Percentiles rank a stretch among this genome's conserved stretches.
These are phyloP conservation scores for Apis laboriosa DNA, from an alignment of 1,140 invertebrate genomes.

Conservation along the genomic window DNA sequence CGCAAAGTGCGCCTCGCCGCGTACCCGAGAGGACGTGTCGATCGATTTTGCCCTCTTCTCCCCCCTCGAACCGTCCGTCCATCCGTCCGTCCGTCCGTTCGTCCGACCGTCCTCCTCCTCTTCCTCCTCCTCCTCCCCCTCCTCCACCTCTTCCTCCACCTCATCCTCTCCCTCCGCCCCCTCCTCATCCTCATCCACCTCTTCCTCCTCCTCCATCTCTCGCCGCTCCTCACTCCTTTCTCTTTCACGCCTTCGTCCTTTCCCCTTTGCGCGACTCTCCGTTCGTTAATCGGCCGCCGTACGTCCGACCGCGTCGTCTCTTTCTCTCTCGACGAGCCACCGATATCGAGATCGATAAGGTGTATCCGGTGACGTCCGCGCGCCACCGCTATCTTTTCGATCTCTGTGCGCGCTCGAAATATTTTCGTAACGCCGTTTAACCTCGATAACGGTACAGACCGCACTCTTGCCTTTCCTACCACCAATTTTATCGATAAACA, in stretches of 20 bases:
- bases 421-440: constrained; percentile 49
- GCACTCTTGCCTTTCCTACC: constrained; percentile 2
- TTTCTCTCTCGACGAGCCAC: constrained; percentile 41
- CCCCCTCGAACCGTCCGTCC: constrained; percentile 10
- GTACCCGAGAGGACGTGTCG: constrained; percentile 71
- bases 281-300: constrained; percentile 71
- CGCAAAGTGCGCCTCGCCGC: constrained; percentile 64
- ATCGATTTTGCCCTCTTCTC: constrained; percentile 73
- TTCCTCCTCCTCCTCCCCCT: neutral
- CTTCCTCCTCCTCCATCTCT: neutral
- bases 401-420: constrained; percentile 49
- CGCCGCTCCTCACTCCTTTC: constrained; percentile 33
- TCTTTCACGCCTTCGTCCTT: constrained; percentile 50
- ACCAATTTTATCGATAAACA: constrained; percentile 24
- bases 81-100: constrained; percentile 14
- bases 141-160: neutral
- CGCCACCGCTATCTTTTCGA: constrained; percentile 44
- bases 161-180: constrained; percentile 9
- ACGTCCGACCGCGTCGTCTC: constrained; percentile 62
- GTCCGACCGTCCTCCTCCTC: constrained; percentile 41
- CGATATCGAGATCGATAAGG: constrained; percentile 56
- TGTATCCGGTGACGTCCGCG: constrained; percentile 42
- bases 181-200: constrained; percentile 21
- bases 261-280: constrained; percentile 65
- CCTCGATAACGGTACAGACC: constrained; percentile 47